Evolutionary conservation across 2,888 invertebrate species (phyloP), one percentile per base, ranked within the genome.

Genomic region (Aphodius granarius): DNA sequence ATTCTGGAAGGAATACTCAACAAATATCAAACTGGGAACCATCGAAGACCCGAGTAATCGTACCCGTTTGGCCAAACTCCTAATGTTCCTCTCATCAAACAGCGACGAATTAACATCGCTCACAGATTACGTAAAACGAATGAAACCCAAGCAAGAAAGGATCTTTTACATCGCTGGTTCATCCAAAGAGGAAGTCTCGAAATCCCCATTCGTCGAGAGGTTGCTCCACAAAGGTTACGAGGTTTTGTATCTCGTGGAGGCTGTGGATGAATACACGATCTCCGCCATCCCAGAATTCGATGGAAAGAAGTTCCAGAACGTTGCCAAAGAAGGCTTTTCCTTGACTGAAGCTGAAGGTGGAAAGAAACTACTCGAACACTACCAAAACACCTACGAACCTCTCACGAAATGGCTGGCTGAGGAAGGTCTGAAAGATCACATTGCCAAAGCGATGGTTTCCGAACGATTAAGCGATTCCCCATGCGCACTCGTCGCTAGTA

Each of bases 1-100:
- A 83, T 99, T 99, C 92, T 99, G 99, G 99, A 97, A 97, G 88
- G 99, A 99, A 89, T 99, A 96, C 89, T 97, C 97, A 75, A 99
- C 99, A 78, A 99, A 98, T 92, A 85, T 87, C 72, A 87, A 87
- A 80, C 78, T 87, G 70, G 99, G 99, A 76, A 93, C 98, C 19
- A 97, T 99, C 90, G 99, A 99, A 89, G 99, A 99, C 89, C 95
- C 98, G 64, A 93, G 95, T 82, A 99, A 99, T 90, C 92, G 99
- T 77, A 97, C 97, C 71, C 93, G 99, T 74, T 90, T 99, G 74
- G 97, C 98, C 77, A 99, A 99, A 88, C 90, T 99, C 77, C 90
- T 99, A 80, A 92, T 94, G 82, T 99, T 99, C 92, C 90, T 92
- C 80, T 94, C 96, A 2, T 98, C 98, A 13, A 89, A 91, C 84